A percentile compares a stretch with the other conserved stretches of the same genome.
phyloP scores from a whole-genome alignment of 2,888 invertebrate species.

The Lysandra bellargus region DNA sequence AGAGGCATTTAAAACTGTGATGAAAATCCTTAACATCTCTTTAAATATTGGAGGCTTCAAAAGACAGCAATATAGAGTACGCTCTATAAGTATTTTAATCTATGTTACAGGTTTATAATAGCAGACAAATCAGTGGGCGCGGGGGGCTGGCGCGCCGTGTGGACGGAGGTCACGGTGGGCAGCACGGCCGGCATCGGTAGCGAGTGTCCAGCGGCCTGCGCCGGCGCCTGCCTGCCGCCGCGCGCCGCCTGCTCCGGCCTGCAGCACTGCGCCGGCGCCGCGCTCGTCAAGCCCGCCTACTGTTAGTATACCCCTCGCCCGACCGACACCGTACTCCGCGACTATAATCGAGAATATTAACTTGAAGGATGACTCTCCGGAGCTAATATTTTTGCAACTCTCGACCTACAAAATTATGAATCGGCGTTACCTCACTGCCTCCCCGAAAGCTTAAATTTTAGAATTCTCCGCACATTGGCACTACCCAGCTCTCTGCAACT shows the following conservation, averaged over 20 bases:
- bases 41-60: too few relatives aligned
- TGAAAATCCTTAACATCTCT: too few relatives aligned
- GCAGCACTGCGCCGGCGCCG: slow-evolving; percentile 87
- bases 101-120: slow-evolving; percentile 89
- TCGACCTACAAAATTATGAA: not conserved
- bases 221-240: slow-evolving; percentile 61
- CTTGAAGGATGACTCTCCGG: not conserved
- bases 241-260: slow-evolving; percentile 69
- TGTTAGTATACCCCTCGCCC: slow-evolving; percentile 83
- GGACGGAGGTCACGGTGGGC: slow-evolving; percentile 92
- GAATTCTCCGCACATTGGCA: slow-evolving; percentile 23
- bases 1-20: too few relatives aligned
- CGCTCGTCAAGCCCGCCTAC: slow-evolving; percentile 82
- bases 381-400: not conserved
- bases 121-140: slow-evolving; percentile 97
- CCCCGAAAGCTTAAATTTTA: slow-evolving; percentile 26
- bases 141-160: slow-evolving; percentile 94
- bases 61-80: too few relatives aligned
- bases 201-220: slow-evolving; percentile 48
- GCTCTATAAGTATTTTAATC: too few relatives aligned
- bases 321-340: not conserved
- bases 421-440: not conserved
- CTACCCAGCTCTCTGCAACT: slow-evolving; percentile 23
- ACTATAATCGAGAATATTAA: not conserved
- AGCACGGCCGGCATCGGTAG: slow-evolving; percentile 79